Evolutionary conservation across 2,797 vertebrate genomes (phyloP).

Genomic region (Monodelphis domestica): DNA sequence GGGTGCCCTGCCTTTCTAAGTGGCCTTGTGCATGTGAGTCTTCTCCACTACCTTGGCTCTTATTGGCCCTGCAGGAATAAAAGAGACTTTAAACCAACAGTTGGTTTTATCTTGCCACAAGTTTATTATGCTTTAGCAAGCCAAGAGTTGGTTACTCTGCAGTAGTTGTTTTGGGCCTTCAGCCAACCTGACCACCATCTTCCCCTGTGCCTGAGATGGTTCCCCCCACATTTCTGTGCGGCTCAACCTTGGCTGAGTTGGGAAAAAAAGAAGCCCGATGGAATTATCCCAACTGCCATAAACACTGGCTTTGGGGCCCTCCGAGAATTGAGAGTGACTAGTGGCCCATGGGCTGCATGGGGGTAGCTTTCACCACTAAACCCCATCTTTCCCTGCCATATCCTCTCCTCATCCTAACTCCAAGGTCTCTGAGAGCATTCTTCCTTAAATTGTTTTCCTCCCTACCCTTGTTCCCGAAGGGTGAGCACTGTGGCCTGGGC

Average conservation of each 20-base stretch:
- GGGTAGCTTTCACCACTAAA: neutral
- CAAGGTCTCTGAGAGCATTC: neutral
- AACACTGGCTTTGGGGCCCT: neutral
- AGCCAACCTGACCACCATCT: neutral
- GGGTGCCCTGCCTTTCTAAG: neutral
- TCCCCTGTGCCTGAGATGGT: neutral
- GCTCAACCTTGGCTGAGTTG: neutral
- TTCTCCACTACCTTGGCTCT: neutral
- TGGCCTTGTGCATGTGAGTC: neutral
- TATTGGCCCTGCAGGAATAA: neutral
- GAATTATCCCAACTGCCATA: neutral
- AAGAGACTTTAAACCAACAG: neutral
- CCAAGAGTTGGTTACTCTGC: neutral
- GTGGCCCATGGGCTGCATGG: neutral
- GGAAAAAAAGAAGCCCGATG: neutral
- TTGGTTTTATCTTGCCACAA: neutral
- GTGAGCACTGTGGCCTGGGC: too few relatives aligned
- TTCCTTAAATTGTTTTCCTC: neutral
- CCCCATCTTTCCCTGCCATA: neutral
- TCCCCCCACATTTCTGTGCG: neutral
- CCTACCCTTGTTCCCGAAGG: neutral
- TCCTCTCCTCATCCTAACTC: neutral
- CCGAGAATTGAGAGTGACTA: neutral
- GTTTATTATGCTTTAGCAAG: neutral
- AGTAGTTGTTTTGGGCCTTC: neutral